Evolutionary conservation across 2,888 invertebrate species (phyloP).

Genomic region (Drosophila helvetica): DNA sequence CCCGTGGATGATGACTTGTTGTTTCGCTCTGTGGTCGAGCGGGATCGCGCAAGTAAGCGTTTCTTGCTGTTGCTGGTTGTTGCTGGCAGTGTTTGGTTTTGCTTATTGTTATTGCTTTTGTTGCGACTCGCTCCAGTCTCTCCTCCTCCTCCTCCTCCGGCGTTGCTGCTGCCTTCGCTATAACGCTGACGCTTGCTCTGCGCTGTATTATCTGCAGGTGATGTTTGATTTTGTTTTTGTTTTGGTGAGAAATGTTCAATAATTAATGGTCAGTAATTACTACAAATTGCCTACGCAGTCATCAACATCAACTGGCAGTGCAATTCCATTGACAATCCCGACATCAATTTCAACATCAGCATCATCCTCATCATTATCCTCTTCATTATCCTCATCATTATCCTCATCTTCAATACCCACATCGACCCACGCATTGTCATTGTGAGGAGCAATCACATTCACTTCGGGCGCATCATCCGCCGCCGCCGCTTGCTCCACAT

Average conservation of each 20-base stretch:
- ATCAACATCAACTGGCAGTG: slow-evolving; percentile 52
- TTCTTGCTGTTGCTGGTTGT: slow-evolving; percentile 59
- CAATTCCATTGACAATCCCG: slow-evolving; percentile 30
- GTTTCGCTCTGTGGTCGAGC: slow-evolving; percentile 81
- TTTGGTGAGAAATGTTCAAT: slow-evolving; percentile 21
- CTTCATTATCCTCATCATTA: slow-evolving; percentile 31
- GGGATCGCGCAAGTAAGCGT: slow-evolving; percentile 82
- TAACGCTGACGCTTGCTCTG: slow-evolving; percentile 60
- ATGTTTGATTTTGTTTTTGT: not conserved
- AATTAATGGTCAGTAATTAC: slow-evolving; percentile 35
- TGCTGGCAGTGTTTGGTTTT: slow-evolving; percentile 69
- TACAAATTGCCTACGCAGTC: slow-evolving; percentile 54
- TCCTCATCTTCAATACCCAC: slow-evolving; percentile 39
- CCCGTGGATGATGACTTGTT: slow-evolving; percentile 57
- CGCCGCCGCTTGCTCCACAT: slow-evolving; percentile 45
- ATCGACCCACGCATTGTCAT: slow-evolving; percentile 49
- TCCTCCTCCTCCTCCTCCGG: slow-evolving; percentile 15
- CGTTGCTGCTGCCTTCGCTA: slow-evolving; percentile 52
- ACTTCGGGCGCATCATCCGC: slow-evolving; percentile 53
- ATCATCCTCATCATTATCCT: slow-evolving; percentile 39
- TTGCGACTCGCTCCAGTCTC: slow-evolving; percentile 56
- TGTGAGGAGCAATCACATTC: slow-evolving; percentile 59
- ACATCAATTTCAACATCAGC: slow-evolving; percentile 19
- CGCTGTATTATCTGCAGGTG: slow-evolving; percentile 44
- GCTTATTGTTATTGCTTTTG: slow-evolving; percentile 74